Percentiles rank a stretch among this genome's conserved stretches.
phyloP scores from a whole-genome alignment of 2,888 invertebrate species.

The Pseudococcus jackbeardsleyi region DNA sequence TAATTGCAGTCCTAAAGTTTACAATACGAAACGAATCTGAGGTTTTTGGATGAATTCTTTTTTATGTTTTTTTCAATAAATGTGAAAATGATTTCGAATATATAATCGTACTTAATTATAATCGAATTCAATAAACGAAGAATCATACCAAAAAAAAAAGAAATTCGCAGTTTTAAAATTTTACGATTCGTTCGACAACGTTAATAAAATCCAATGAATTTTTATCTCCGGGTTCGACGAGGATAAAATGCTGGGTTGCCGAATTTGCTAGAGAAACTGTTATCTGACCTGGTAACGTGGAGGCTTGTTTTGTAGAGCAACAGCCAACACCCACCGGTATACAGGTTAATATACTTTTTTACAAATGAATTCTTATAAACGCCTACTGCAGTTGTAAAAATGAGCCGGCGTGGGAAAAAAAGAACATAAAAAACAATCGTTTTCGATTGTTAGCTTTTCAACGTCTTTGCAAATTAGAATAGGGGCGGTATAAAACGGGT shows the following conservation, averaged over 20 bases:
- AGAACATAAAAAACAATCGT: conserved; percentile 40
- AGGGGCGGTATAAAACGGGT: neutral
- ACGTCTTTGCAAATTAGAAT: conserved; percentile 20
- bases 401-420: neutral
- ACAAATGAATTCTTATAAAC: conserved; percentile 33
- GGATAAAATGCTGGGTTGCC: neutral
- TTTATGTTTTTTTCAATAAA: conserved; percentile 9
- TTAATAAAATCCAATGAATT: conserved; percentile 52
- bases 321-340: neutral
- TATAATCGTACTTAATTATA: conserved; percentile 22
- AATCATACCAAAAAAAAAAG: neutral
- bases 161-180: neutral
- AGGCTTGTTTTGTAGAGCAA: neutral
- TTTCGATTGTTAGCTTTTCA: conserved; percentile 37
- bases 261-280: conserved; percentile 9
- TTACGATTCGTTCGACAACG: conserved; percentile 37
- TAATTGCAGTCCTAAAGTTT: neutral
- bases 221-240: neutral
- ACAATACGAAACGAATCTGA: neutral
- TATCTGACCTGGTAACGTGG: conserved; percentile 5
- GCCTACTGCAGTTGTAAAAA: neutral
- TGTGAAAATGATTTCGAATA: conserved; percentile 21
- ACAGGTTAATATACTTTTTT: conserved; percentile 32
- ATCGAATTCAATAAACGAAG: conserved; percentile 34
- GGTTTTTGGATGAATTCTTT: neutral